A percentile compares a stretch with the other conserved stretches of the same genome.
phyloP scores from a whole-genome alignment of 2,888 invertebrate genomes.

The Scaptomyza caliginosa region DNA sequence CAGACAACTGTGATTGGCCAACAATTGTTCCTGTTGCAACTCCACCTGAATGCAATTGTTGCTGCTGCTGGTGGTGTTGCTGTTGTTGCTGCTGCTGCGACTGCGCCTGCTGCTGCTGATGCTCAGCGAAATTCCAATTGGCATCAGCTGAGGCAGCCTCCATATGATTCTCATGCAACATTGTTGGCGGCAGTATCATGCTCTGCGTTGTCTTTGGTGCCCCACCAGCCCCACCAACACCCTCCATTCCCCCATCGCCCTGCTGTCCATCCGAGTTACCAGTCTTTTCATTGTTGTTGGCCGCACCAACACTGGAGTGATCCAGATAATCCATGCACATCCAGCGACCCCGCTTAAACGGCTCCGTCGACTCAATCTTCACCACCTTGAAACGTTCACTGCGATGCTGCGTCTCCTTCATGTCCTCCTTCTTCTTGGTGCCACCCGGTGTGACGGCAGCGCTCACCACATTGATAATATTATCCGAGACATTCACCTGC shows the following conservation, averaged over 20 bases:
- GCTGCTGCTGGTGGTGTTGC: slow-evolving; percentile 54
- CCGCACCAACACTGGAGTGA: slow-evolving; percentile 86
- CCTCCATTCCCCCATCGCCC: neutral
- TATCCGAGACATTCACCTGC: slow-evolving; percentile 87
- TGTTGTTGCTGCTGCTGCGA: slow-evolving; percentile 81
- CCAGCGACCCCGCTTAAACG: slow-evolving; percentile 96
- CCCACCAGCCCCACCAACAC: slow-evolving; percentile 19
- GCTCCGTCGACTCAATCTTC: slow-evolving; percentile 97
- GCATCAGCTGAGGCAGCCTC: slow-evolving; percentile 80
- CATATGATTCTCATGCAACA: slow-evolving; percentile 77
- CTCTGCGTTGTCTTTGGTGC: slow-evolving; percentile 81
- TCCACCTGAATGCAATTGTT: slow-evolving; percentile 34
- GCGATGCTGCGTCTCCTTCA: slow-evolving; percentile 89
- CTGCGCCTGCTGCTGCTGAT: slow-evolving; percentile 55
- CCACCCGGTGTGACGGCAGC: slow-evolving; percentile 85
- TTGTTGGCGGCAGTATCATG: slow-evolving; percentile 80
- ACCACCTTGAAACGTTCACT: slow-evolving; percentile 96
- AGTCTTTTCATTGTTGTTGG: slow-evolving; percentile 81
- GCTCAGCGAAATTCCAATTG: slow-evolving; percentile 77
- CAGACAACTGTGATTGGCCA: slow-evolving; percentile 84
- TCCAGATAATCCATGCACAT: slow-evolving; percentile 97
- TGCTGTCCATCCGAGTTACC: slow-evolving; percentile 57
- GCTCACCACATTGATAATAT: slow-evolving; percentile 87
- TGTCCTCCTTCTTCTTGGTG: slow-evolving; percentile 85
- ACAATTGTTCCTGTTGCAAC: slow-evolving; percentile 46